Evolutionary conservation across 2,888 invertebrate genomes (phyloP).

Genomic region (Byasa hedistus): DNA sequence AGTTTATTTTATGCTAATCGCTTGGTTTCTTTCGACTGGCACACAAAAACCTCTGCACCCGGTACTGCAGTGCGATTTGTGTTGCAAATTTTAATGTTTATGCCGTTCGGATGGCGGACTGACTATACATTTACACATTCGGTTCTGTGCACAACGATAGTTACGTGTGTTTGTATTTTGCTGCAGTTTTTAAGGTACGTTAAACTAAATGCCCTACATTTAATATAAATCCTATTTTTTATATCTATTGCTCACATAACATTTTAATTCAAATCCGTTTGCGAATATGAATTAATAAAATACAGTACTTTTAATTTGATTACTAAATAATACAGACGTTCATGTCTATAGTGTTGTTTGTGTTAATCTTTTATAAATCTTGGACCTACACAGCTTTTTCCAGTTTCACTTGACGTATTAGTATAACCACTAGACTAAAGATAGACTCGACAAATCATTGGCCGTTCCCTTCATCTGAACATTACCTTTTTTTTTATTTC

Average conservation of each 20-base stretch:
- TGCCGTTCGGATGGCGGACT: slow-evolving; percentile 19
- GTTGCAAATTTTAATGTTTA: slow-evolving; percentile 67
- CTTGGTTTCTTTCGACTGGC: slow-evolving; percentile 71
- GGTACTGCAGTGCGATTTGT: slow-evolving; percentile 79
- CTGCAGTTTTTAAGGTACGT: slow-evolving; percentile 31
- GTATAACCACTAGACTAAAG: not conserved
- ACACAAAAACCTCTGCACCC: slow-evolving; percentile 79
- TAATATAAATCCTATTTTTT: too few species aligned
- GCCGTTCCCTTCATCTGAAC: not conserved
- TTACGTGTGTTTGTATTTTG: slow-evolving; percentile 4
- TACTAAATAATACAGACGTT: too few species aligned
- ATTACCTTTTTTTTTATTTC: not conserved
- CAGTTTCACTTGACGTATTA: slow-evolving; percentile 13
- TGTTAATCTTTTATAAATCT: slow-evolving; percentile 55
- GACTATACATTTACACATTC: slow-evolving; percentile 18
- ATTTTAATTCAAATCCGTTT: too few species aligned
- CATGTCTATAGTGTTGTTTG: slow-evolving; percentile 48
- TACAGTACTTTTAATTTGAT: too few species aligned
- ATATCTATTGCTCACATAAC: too few species aligned
- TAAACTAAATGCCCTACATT: not conserved
- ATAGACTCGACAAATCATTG: slow-evolving; percentile 2
- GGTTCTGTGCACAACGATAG: not conserved
- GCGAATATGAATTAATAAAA: too few species aligned
- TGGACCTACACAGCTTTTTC: slow-evolving; percentile 23
- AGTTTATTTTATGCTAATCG: slow-evolving; percentile 75